These are phyloP conservation scores for Rotaria socialis DNA, from an alignment of 2,888 invertebrate genomes.

Conservation along the genomic window DNA sequence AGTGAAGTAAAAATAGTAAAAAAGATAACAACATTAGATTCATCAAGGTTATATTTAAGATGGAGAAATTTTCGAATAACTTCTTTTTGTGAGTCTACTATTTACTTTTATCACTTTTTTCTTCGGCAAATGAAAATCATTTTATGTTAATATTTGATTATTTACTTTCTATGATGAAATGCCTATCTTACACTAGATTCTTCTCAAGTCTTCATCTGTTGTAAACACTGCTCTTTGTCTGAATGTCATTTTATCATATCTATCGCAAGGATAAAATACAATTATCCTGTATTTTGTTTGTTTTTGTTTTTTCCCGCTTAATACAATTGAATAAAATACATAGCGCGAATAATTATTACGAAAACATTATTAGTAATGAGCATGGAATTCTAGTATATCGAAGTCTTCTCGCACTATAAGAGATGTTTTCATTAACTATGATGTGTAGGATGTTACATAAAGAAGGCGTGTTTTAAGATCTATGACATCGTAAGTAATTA, in stretches of 20 bases:
- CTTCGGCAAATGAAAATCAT: not conserved
- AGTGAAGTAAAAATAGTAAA: not conserved
- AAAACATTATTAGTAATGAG: no score
- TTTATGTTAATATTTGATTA: conserved; percentile 17
- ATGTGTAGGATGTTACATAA: no score
- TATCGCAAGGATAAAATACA: not conserved
- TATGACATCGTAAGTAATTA: no score
- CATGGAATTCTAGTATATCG: no score
- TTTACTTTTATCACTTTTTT: not conserved
- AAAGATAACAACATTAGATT: not conserved
- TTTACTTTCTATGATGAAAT: not conserved
- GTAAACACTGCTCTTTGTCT: not conserved
- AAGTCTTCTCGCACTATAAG: no score
- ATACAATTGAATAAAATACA: not conserved
- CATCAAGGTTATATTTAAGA: not conserved
- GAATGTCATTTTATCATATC: not conserved
- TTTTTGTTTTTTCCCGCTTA: not conserved
- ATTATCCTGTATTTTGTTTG: not conserved
- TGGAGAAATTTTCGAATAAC: not conserved
- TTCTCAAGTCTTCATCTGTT: not conserved
- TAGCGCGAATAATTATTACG: not conserved
- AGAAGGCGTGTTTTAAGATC: no score
- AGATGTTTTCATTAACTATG: no score
- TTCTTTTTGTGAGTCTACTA: not conserved
- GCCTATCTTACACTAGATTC: not conserved